Percentiles rank a stretch among this genome's conserved stretches.
phyloP scores from a whole-genome alignment of 2,888 invertebrate genomes.

The Stenichneumon culpator region DNA sequence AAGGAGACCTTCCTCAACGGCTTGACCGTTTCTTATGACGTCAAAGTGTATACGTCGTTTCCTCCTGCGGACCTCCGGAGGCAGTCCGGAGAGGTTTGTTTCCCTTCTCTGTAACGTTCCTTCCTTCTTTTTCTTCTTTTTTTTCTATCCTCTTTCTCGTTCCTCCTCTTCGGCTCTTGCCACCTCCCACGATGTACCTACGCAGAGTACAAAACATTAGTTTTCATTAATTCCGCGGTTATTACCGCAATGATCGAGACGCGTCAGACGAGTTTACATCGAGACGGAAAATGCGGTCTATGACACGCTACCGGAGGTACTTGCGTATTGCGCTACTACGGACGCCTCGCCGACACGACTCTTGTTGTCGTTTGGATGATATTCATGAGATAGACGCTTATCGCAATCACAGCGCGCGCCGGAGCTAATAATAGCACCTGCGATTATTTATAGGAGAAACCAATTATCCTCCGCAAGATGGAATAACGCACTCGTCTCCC shows the following conservation, averaged over 20 bases:
- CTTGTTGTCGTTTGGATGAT: slow-evolving; percentile 28
- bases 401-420: slow-evolving; percentile 31
- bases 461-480: slow-evolving; percentile 37
- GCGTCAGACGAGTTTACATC: slow-evolving; percentile 15
- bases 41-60: slow-evolving; percentile 69
- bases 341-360: not conserved
- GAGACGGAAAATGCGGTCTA: slow-evolving; percentile 57
- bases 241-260: slow-evolving; percentile 22
- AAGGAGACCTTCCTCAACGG: slow-evolving; percentile 65
- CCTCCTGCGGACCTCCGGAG: slow-evolving; percentile 55
- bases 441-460: slow-evolving; percentile 49
- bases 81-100: slow-evolving; percentile 35
- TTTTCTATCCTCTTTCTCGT: not conserved
- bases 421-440: slow-evolving; percentile 40
- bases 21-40: slow-evolving; percentile 66
- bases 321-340: not conserved
- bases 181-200: slow-evolving; percentile 13
- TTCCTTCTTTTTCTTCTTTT: not conserved
- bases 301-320: slow-evolving; percentile 28
- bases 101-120: slow-evolving; percentile 16
- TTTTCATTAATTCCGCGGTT: slow-evolving; percentile 4
- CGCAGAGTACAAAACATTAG: not conserved
- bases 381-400: slow-evolving; percentile 21
- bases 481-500: slow-evolving; percentile 35
- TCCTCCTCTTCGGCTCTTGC: not conserved